phyloP scores from a whole-genome alignment of 2,113 vertebrate genomes.

The Anseranas semipalmata region DNA sequence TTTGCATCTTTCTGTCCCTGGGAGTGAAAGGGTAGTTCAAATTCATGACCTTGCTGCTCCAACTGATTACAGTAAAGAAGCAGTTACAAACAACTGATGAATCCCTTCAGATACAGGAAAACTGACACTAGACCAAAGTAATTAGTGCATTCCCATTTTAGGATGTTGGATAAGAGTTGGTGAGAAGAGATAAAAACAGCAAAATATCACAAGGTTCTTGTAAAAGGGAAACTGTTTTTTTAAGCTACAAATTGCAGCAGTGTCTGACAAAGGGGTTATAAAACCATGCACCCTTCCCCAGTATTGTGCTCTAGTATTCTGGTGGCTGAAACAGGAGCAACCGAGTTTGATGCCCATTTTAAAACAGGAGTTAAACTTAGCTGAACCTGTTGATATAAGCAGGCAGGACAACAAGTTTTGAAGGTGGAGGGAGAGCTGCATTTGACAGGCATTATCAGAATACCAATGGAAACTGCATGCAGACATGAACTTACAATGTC shows the following conservation, averaged over 20 bases:
- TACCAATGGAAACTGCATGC: slow-evolving; percentile 49
- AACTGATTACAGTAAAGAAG: slow-evolving; percentile 31
- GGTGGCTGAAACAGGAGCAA: slow-evolving; percentile 23
- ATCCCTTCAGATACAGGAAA: slow-evolving; percentile 10
- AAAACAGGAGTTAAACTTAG: slow-evolving; percentile 43
- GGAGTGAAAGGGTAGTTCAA: slow-evolving; percentile 73
- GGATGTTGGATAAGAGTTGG: neutral
- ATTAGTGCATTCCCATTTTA: slow-evolving; percentile 14
- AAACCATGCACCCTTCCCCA: slow-evolving; percentile 65
- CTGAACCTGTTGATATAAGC: slow-evolving; percentile 59
- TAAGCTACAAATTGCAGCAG: slow-evolving; percentile 50
- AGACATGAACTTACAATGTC: slow-evolving; percentile 28
- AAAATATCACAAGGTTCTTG: neutral
- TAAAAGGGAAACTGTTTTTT: slow-evolving; percentile 30
- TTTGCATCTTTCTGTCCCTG: neutral
- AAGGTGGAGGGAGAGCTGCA: slow-evolving; percentile 40
- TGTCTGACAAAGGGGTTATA: slow-evolving; percentile 73
- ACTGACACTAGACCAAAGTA: slow-evolving; percentile 14
- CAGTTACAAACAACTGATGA: slow-evolving; percentile 29
- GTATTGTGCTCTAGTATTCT: slow-evolving; percentile 21
- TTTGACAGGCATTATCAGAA: slow-evolving; percentile 69
- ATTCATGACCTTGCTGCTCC: slow-evolving; percentile 65
- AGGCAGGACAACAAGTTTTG: slow-evolving; percentile 45
- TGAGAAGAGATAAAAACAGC: neutral
- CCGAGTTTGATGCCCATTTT: slow-evolving; percentile 13